A percentile compares a stretch with the other conserved stretches of the same genome.
These are phyloP conservation scores for Drosophila nigricruria DNA, from an alignment of 2,888 invertebrate species.

Conservation along the genomic window DNA sequence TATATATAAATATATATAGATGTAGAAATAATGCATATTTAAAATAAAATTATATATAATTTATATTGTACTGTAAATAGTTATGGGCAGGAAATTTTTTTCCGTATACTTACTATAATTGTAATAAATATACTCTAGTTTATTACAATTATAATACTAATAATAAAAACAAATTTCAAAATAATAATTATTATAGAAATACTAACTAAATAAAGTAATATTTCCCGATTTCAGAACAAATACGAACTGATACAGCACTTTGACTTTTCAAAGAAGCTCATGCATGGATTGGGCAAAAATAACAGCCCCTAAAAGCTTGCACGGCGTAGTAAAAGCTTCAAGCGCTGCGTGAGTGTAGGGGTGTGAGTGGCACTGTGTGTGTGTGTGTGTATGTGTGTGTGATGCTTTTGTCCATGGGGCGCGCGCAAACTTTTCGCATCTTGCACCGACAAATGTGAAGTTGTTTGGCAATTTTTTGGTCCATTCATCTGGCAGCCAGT, in stretches of 20 bases:
- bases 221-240: not conserved
- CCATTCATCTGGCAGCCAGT: conserved; percentile 68
- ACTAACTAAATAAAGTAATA: not conserved
- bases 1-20: not conserved
- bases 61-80: not conserved
- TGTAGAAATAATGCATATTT: not conserved
- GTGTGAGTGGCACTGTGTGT: conserved; percentile 14
- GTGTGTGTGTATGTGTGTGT: conserved; percentile 17
- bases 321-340: conserved; percentile 68
- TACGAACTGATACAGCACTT: conserved; percentile 37
- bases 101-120: too few relatives aligned
- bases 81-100: not conserved
- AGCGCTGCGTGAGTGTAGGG: conserved; percentile 17
- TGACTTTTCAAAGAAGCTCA: conserved; percentile 37
- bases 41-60: not conserved
- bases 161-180: not conserved
- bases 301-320: conserved; percentile 50
- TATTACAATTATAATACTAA: not conserved
- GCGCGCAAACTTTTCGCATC: conserved; percentile 65
- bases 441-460: conserved; percentile 66
- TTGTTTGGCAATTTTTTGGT: conserved; percentile 73
- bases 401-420: conserved; percentile 53
- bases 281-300: conserved; percentile 14
- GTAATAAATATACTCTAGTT: too few relatives aligned
- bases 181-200: not conserved